Conservation (phyloP, 2,888 invertebrate genomes). For the Drosophila paramelanica region DNA sequence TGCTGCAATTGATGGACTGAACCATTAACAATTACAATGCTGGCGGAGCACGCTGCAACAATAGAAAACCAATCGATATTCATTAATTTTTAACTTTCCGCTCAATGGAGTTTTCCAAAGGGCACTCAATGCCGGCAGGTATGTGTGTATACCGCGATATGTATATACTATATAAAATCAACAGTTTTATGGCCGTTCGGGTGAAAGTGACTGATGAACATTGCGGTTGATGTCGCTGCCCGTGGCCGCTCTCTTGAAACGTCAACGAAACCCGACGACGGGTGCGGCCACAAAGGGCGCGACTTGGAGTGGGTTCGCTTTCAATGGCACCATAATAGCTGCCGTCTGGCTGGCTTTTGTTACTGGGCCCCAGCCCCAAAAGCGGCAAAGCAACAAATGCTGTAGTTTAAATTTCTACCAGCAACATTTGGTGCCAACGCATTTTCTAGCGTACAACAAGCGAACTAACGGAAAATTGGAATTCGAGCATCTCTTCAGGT, state of each 20-base stretch:
- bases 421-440: slow-evolving; percentile 65
- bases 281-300: slow-evolving; percentile 75
- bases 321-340: slow-evolving; percentile 59
- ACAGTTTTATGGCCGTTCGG: slow-evolving; percentile 69
- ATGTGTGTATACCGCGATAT: slow-evolving; percentile 12
- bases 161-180: slow-evolving; percentile 41
- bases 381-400: slow-evolving; percentile 17
- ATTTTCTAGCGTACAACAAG: slow-evolving; percentile 60
- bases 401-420: slow-evolving; percentile 56
- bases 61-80: slow-evolving; percentile 46
- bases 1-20: slow-evolving; percentile 41
- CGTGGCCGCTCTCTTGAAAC: slow-evolving; percentile 47
- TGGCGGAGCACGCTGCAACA: slow-evolving; percentile 28
- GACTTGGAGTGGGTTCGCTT: slow-evolving; percentile 67
- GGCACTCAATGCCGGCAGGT: slow-evolving; percentile 39
- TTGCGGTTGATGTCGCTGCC: slow-evolving; percentile 47
- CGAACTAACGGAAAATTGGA: slow-evolving; percentile 23
- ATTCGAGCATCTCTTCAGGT: slow-evolving; percentile 22
- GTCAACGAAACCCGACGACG: slow-evolving; percentile 50
- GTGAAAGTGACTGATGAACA: slow-evolving; percentile 78
- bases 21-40: slow-evolving; percentile 49
- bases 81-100: slow-evolving; percentile 57
- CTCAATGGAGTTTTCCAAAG: slow-evolving; percentile 66
- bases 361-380: slow-evolving; percentile 42
- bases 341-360: slow-evolving; percentile 33